Percentiles rank a stretch among this genome's conserved stretches.
Conservation (phyloP, 2,888 invertebrate genomes). For the Dromius quadrimaculatus region DNA sequence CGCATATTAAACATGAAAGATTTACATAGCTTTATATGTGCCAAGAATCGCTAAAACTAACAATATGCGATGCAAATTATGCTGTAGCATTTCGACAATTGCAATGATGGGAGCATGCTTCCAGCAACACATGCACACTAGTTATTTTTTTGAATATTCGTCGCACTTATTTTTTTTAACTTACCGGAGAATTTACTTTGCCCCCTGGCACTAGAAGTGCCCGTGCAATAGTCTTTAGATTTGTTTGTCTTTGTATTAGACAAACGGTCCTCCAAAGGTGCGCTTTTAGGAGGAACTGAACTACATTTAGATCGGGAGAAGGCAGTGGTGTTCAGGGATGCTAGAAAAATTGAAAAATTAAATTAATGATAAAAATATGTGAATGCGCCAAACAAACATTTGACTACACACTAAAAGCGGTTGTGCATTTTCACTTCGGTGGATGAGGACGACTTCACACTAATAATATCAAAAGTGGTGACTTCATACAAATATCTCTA, state of each 20-base stretch:
- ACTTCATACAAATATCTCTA: constrained; percentile 25
- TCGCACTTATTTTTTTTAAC: constrained; percentile 13
- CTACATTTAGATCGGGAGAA: constrained; percentile 78
- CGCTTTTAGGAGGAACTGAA: constrained; percentile 70
- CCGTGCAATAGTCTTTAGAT: constrained; percentile 58
- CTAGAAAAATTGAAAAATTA: constrained; percentile 71
- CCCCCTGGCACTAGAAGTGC: constrained; percentile 40
- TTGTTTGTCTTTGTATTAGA: constrained; percentile 64
- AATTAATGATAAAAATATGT: constrained; percentile 54
- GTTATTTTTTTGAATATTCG: background rate
- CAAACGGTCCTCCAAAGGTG: constrained; percentile 64
- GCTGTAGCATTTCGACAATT: constrained; percentile 10
- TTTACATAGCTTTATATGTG: constrained; percentile 33
- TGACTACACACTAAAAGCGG: constrained; percentile 26
- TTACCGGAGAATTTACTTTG: constrained; percentile 42
- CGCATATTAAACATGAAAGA: constrained; percentile 12
- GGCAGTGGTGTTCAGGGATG: constrained; percentile 81
- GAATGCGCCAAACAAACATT: constrained; percentile 35
- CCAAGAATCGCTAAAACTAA: constrained; percentile 48
- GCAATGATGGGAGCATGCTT: constrained; percentile 24
- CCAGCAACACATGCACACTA: constrained; percentile 11
- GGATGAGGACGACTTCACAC: too few relatives aligned
- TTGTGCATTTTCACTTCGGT: constrained; percentile 12
- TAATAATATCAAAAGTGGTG: too few relatives aligned
- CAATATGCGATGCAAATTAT: constrained; percentile 27